Conservation (phyloP, 2,888 invertebrate genomes). For the Sarcophaga subvicina region DNA sequence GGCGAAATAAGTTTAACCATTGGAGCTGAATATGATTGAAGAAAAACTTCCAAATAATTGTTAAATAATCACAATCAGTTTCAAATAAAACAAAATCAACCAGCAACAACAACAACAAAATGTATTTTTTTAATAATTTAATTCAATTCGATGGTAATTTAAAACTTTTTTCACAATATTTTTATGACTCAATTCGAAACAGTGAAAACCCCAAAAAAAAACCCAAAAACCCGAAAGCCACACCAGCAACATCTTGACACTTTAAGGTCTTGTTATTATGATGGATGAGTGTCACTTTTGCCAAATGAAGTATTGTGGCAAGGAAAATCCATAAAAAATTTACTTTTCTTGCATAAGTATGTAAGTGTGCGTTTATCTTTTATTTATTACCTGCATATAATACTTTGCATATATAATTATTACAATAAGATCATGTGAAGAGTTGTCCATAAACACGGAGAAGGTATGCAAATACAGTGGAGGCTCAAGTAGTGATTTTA, state of each 20-base stretch:
- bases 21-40: slow-evolving; percentile 96
- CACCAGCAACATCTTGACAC: neutral
- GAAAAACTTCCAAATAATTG: neutral
- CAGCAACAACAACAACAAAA: neutral
- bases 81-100: neutral
- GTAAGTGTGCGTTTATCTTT: neutral
- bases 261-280: slow-evolving; percentile 10
- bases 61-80: neutral
- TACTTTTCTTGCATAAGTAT: neutral
- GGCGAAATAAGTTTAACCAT: slow-evolving; percentile 97
- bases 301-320: slow-evolving; percentile 28
- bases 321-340: slow-evolving; percentile 11
- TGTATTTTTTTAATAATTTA: too few species aligned
- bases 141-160: too few species aligned
- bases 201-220: neutral
- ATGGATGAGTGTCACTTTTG: slow-evolving; percentile 18
- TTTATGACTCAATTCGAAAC: neutral
- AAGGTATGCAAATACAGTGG: neutral
- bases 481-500: too few species aligned
- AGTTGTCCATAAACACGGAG: neutral
- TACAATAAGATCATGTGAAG: slow-evolving; percentile 53
- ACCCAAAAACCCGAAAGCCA: neutral
- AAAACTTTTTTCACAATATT: neutral
- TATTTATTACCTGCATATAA: neutral
- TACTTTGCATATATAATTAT: slow-evolving; percentile 7